Evolutionary conservation across 2,797 vertebrate species (phyloP).

Genomic region (Girardinus metallicus): DNA sequence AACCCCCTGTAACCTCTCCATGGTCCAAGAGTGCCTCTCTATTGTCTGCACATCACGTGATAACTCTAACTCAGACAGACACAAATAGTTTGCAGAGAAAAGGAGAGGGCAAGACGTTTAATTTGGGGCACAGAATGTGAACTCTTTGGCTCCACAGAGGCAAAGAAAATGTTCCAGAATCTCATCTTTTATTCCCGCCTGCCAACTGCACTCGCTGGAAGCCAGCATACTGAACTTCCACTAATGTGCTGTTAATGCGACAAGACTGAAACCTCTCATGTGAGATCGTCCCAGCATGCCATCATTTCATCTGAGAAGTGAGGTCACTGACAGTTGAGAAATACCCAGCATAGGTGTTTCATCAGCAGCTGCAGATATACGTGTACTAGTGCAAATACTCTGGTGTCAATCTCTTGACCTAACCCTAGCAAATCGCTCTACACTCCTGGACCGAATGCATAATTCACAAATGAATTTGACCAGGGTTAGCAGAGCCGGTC

Average conservation of each 20-base stretch:
- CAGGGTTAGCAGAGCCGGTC: conserved; percentile 57
- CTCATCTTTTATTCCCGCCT: conserved; percentile 44
- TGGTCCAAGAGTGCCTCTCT: conserved; percentile 76
- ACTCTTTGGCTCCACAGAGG: conserved; percentile 36
- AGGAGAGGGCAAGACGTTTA: conserved; percentile 56
- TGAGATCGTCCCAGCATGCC: conserved; percentile 58
- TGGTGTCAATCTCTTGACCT: conserved; percentile 25
- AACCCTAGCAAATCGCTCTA: conserved; percentile 42
- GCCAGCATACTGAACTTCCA: conserved; percentile 44
- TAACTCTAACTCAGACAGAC: conserved; percentile 70
- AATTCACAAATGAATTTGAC: conserved; percentile 68
- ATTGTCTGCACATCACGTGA: conserved; percentile 83
- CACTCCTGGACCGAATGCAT: conserved; percentile 62
- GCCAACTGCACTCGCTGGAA: conserved; percentile 49
- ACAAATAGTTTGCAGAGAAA: conserved; percentile 62
- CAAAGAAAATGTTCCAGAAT: conserved; percentile 57
- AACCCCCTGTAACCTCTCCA: conserved; percentile 81
- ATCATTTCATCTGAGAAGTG: conserved; percentile 65
- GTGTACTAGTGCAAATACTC: conserved; percentile 54
- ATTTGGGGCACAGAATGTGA: conserved; percentile 58
- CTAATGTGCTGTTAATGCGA: conserved; percentile 64
- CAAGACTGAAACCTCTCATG: conserved; percentile 55
- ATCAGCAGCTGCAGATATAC: conserved; percentile 59
- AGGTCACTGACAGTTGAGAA: conserved; percentile 71
- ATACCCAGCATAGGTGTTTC: conserved; percentile 66